Evolutionary conservation across 2,113 vertebrate species (phyloP), one percentile per base, ranked within the genome.

Genomic region (Ceyx cyanopectus): DNA sequence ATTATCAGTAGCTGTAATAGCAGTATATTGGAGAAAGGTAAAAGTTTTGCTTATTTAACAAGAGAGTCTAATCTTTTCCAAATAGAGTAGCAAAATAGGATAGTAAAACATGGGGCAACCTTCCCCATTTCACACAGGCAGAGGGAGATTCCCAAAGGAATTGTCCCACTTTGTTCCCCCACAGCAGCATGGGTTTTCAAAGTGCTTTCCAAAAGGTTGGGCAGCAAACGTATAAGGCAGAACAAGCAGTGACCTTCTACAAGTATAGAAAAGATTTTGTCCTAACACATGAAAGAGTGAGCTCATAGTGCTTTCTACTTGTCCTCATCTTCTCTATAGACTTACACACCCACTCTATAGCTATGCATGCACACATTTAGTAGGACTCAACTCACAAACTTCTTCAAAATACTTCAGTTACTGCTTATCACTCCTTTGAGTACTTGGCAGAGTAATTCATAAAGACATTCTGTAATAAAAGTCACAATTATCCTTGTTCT

Each of bases 81-180:
- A 90, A 30, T 0, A 79, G 29, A 51, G 34, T 12, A 23, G 51
- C 14, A 22, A 41, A 54, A 72, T 3, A 62, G 37, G 43, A 51
- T 4, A 67, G 24, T 17, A 41, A 90, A 87, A 8, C 0, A 0
- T 14, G 22, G 14, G 87, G 13, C 54, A 93, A n/a, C 9, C 51
- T 65, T 37, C 5, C 43, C 37, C 5, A 32, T 58, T 46, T 72
- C 26, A 41, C 0, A 0, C 1, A 5, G 3, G 8, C 24, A 51
- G 53, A 37, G 8, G 14, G 2, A 21, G 19, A 12, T 60, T 20
- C 7, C 18, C 43, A 2, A 0, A 32, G 24, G 10, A 7, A 1
- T 15, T 5, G 3, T 9, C 68, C 19, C 3, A 21, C 21, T 65
- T 81, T 14, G 27, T 80, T 12, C 6, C 34, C 9, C 22, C 15